These are phyloP conservation scores for Sitta carolinensis DNA, from an alignment of 2,797 vertebrate species.

Conservation along the genomic window DNA sequence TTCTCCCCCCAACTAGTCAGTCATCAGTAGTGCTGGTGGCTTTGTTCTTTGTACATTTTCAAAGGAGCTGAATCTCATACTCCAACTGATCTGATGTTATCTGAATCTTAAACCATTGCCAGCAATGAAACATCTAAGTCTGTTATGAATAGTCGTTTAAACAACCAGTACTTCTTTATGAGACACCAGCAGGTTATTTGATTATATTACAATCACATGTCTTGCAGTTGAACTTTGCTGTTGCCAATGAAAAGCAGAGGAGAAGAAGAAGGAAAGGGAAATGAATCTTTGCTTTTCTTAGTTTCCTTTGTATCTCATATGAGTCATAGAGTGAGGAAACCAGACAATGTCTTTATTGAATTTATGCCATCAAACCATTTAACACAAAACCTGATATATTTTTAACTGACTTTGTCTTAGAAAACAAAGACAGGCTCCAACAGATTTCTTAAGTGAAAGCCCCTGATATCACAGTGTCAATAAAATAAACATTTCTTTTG, in stretches of 20 bases:
- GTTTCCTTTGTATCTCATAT: conserved; percentile 13
- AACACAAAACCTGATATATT: conserved; percentile 57
- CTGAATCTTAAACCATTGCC: conserved; percentile 34
- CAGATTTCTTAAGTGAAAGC: background rate
- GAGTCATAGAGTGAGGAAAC: background rate
- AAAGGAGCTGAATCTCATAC: conserved; percentile 14
- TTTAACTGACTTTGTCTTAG: conserved; percentile 42
- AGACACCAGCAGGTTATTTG: conserved; percentile 65
- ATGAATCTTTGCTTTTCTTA: conserved; percentile 25
- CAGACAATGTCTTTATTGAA: conserved; percentile 64
- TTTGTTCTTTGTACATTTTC: conserved; percentile 42
- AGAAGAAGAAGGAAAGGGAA: conserved; percentile 43
- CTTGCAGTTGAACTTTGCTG: conserved; percentile 55
- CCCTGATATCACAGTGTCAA: background rate
- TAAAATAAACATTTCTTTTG: conserved; percentile 9
- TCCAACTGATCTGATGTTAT: conserved; percentile 48
- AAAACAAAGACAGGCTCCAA: conserved; percentile 35
- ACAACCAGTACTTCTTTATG: conserved; percentile 51
- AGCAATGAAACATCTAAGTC: conserved; percentile 45
- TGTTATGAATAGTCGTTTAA: conserved; percentile 44
- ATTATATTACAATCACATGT: conserved; percentile 62
- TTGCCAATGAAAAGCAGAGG: conserved; percentile 52
- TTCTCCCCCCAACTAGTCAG: background rate
- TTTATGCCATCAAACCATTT: conserved; percentile 63
- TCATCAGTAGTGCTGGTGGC: conserved; percentile 1